phyloP scores from a whole-genome alignment of 1,140 invertebrate species.

The Steinernema khuongi region DNA sequence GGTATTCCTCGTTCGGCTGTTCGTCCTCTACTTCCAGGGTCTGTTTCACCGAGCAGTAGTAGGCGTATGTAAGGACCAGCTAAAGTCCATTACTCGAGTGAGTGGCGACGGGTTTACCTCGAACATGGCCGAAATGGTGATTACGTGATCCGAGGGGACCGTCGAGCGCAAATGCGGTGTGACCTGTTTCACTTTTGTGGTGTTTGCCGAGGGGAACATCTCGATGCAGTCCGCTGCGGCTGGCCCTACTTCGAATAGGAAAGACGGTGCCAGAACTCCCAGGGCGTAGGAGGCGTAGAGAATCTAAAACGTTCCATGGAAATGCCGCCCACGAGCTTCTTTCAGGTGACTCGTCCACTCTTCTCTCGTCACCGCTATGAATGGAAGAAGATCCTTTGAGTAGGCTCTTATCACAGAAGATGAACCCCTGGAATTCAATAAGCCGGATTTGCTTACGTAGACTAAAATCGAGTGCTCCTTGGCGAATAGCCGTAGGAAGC shows the following conservation, averaged over 20 bases:
- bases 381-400: too few relatives aligned
- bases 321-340: too few relatives aligned
- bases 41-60: neutral
- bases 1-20: neutral
- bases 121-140: neutral
- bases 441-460: neutral
- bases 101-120: neutral
- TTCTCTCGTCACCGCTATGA: too few relatives aligned
- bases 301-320: too few relatives aligned
- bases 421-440: neutral
- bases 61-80: neutral
- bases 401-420: too few relatives aligned
- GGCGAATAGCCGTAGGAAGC: neutral
- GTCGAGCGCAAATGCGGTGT: neutral
- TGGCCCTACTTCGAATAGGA: neutral
- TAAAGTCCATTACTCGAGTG: neutral
- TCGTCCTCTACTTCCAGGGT: neutral
- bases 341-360: too few relatives aligned
- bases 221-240: neutral
- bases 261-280: neutral
- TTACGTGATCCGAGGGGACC: neutral
- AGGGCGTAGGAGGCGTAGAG: neutral
- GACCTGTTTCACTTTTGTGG: neutral
- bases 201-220: neutral
- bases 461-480: neutral